Base-by-base conservation (phyloP, 2,113 vertebrate species). In the Uria lomvia region DNA sequence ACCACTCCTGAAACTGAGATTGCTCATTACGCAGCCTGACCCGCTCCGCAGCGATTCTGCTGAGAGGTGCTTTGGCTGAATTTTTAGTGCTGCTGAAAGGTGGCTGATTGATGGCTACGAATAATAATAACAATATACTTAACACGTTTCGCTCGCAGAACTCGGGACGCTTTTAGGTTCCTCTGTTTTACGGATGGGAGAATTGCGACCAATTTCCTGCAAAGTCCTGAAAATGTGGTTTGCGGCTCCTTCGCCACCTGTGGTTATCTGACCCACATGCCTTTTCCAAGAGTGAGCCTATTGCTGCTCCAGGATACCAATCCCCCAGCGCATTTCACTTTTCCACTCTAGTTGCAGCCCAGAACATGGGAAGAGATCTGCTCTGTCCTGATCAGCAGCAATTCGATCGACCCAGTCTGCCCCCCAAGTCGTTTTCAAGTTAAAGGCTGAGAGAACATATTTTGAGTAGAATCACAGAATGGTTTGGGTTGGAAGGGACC, bases 201-300 rank as follows among this genome's bases (percentile, higher is more conserved):
- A 88, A 55, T 67, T 49, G 16, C 6, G n/a, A 23, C 34, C 2
- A 2, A 14, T 56, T 79, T 86, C 66, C 67, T 89, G 47, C 80
- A 16, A 4, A 78, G 56, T 43, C 42, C 66, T 18, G 56, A 29
- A 88, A 56, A 50, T 0, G 2, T 5, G 17, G 17, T 85, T 68
- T 11, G 5, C 1, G 26, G 52, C 10, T 70, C 15, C 59, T 78
- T 32, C 11, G 2, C 34, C 49, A 14, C 38, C 21, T 47, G 9
- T 38, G 15, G 42, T 36, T 17, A 4, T 34, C 20, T 66, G 55
- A 15, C 8, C 50, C 9, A 1, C 0, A 0, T 20, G 16, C 32
- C 24, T 27, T 40, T 71, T 12, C 56, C 1, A 1, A 22, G 47
- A 22, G 30, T 0, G 0, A 90, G 18, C 14, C 12, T 8, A 1